Conservation (phyloP, 2,113 vertebrate species). For the Pagrus major region DNA sequence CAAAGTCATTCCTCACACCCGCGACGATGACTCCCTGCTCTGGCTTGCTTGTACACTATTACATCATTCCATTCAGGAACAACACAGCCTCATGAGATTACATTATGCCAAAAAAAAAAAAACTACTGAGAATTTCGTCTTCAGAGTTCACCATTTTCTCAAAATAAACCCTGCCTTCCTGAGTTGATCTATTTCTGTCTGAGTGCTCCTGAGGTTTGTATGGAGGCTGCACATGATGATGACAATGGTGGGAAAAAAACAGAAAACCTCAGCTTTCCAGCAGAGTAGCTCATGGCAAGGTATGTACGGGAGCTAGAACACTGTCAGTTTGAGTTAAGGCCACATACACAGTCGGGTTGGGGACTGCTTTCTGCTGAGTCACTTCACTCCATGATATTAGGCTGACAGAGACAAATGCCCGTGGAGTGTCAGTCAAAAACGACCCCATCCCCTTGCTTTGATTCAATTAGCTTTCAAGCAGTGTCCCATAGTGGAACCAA, state of each 20-base stretch:
- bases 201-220: conserved; percentile 15
- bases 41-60: not conserved
- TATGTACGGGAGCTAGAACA: conserved; percentile 54
- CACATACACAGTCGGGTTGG: conserved; percentile 28
- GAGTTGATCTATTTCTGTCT: conserved; percentile 37
- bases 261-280: conserved; percentile 52
- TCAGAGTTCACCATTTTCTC: conserved; percentile 24
- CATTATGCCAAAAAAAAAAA: conserved; percentile 20
- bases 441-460: conserved; percentile 61
- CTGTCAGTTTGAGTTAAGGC: conserved; percentile 75
- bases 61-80: conserved; percentile 3
- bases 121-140: conserved; percentile 3
- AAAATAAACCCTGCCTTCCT: conserved; percentile 49
- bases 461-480: conserved; percentile 68
- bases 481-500: conserved; percentile 62
- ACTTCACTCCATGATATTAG: conserved; percentile 73
- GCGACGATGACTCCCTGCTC: not conserved
- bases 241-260: not conserved
- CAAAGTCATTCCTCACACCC: conserved; percentile 17
- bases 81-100: not conserved
- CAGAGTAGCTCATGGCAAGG: conserved; percentile 73
- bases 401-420: conserved; percentile 79
- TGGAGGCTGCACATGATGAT: conserved; percentile 26
- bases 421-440: conserved; percentile 67
- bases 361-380: conserved; percentile 74